Conservation (phyloP, 1,140 invertebrate species). For the Stenopsyche tienmushanensis region DNA sequence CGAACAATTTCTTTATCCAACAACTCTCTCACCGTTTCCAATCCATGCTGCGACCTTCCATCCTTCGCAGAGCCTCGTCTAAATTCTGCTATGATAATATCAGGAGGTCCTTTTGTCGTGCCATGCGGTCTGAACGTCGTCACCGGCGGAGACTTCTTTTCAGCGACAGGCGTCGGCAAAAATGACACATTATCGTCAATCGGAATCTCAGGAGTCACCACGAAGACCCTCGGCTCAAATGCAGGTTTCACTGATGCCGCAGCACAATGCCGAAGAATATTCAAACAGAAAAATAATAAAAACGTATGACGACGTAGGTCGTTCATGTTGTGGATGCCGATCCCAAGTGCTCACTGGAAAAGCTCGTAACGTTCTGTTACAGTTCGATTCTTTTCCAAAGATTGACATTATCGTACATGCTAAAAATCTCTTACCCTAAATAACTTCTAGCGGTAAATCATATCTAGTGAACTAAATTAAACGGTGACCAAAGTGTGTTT, state of each 20-base stretch:
- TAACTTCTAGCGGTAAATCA: slow-evolving; percentile 35
- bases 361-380: slow-evolving; percentile 20
- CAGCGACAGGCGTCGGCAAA: slow-evolving; percentile 34
- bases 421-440: slow-evolving; percentile 35
- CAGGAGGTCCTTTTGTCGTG: slow-evolving; percentile 16
- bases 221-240: slow-evolving; percentile 21
- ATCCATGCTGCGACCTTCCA: slow-evolving; percentile 17
- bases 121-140: neutral
- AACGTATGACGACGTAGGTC: neutral
- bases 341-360: slow-evolving; percentile 21
- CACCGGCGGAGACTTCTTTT: neutral
- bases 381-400: neutral
- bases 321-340: neutral
- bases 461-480: slow-evolving; percentile 20
- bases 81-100: slow-evolving; percentile 38
- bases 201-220: slow-evolving; percentile 33
- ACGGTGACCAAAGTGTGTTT: slow-evolving; percentile 24
- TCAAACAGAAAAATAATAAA: neutral
- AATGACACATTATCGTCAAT: slow-evolving; percentile 16
- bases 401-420: neutral
- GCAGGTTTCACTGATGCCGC: slow-evolving; percentile 27
- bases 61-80: slow-evolving; percentile 18
- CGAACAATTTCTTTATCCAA: slow-evolving; percentile 28
- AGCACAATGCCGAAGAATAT: neutral
- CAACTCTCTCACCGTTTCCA: slow-evolving; percentile 35